phyloP scores from a whole-genome alignment of 2,888 invertebrate genomes.

The Atethmia centrago region DNA sequence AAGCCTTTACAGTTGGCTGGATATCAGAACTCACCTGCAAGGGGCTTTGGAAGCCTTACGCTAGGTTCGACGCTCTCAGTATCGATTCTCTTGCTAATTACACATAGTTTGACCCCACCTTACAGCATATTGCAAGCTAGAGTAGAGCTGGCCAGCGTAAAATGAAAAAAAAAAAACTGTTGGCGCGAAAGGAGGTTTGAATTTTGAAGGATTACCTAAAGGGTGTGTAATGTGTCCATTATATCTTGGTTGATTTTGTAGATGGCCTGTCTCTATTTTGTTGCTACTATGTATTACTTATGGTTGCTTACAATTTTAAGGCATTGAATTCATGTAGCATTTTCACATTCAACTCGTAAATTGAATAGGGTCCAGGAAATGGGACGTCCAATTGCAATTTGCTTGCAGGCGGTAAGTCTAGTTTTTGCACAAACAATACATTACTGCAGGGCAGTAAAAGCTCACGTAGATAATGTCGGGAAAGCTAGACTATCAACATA shows the following conservation, averaged over 20 bases:
- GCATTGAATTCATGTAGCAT: neutral
- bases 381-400: slow-evolving; percentile 35
- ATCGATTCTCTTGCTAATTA: slow-evolving; percentile 67
- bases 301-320: neutral
- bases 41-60: slow-evolving; percentile 75
- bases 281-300: neutral
- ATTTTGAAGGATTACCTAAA: slow-evolving; percentile 18
- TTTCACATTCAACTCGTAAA: slow-evolving; percentile 21
- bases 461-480: slow-evolving; percentile 50
- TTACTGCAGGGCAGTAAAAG: slow-evolving; percentile 46
- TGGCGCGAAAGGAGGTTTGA: neutral
- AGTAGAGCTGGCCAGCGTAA: neutral
- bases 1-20: slow-evolving; percentile 71
- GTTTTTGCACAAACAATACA: slow-evolving; percentile 49
- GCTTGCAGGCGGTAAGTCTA: slow-evolving; percentile 38
- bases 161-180: neutral
- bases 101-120: slow-evolving; percentile 24
- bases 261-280: neutral
- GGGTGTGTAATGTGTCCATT: slow-evolving; percentile 10
- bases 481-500: slow-evolving; percentile 55
- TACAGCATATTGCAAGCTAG: slow-evolving; percentile 4
- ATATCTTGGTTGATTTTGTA: neutral
- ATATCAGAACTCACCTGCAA: slow-evolving; percentile 72
- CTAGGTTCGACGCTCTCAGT: slow-evolving; percentile 74
- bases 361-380: slow-evolving; percentile 44